Evolutionary conservation across 1,140 invertebrate genomes (phyloP).

Genomic region (Drosophila mayri): DNA sequence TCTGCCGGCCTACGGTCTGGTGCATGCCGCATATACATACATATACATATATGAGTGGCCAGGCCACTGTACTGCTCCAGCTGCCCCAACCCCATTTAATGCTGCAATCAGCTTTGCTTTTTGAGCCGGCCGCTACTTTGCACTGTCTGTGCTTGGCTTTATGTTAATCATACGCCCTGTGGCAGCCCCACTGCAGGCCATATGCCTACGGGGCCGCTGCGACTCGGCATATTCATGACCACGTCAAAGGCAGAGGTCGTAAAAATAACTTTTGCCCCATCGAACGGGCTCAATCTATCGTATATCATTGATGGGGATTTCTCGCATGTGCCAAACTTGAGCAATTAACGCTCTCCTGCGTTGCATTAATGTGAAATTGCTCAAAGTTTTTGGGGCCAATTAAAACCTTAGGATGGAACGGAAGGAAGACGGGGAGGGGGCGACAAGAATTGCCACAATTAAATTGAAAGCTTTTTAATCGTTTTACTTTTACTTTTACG

Average conservation of each 20-base stretch:
- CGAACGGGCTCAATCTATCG: slow-evolving; percentile 21
- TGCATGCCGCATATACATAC: not conserved
- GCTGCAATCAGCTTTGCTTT: slow-evolving; percentile 77
- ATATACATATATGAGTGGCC: not conserved
- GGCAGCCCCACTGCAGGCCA: slow-evolving; percentile 42
- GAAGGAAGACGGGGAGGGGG: not conserved
- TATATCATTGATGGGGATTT: slow-evolving; percentile 18
- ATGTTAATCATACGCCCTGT: slow-evolving; percentile 75
- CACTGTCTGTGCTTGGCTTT: slow-evolving; percentile 56
- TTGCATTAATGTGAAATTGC: slow-evolving; percentile 40
- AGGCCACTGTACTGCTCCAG: slow-evolving; percentile 20
- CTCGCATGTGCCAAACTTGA: slow-evolving; percentile 35
- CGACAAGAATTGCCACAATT: slow-evolving; percentile 43
- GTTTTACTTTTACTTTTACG: slow-evolving; percentile 40
- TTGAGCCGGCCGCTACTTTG: slow-evolving; percentile 62
- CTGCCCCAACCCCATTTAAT: slow-evolving; percentile 72
- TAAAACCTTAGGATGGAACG: slow-evolving; percentile 14
- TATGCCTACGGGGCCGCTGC: slow-evolving; percentile 1
- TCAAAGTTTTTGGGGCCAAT: slow-evolving; percentile 43
- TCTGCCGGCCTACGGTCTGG: slow-evolving; percentile 13
- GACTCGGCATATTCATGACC: slow-evolving; percentile 34
- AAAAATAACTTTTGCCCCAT: slow-evolving; percentile 39
- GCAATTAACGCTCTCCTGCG: slow-evolving; percentile 42
- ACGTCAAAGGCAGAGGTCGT: slow-evolving; percentile 42
- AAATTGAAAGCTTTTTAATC: slow-evolving; percentile 58